These are phyloP conservation scores for Petrocephalus schoutedeni DNA, from an alignment of 2,797 vertebrate genomes.

Conservation along the genomic window DNA sequence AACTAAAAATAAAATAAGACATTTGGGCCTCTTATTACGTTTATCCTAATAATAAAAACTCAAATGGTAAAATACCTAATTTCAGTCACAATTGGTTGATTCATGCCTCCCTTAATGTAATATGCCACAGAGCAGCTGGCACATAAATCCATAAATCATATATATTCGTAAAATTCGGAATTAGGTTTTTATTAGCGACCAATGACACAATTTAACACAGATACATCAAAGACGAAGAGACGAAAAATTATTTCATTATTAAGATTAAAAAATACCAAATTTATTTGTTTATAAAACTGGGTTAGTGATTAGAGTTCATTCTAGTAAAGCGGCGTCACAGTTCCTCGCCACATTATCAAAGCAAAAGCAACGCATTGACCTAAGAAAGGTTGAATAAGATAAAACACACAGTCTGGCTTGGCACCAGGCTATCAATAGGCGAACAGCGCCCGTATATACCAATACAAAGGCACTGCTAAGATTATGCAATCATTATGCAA, in stretches of 20 bases:
- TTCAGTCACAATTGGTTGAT: background rate
- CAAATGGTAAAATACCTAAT: background rate
- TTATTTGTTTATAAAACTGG: background rate
- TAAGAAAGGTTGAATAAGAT: background rate
- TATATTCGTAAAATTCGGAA: background rate
- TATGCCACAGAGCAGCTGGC: background rate
- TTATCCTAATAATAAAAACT: background rate
- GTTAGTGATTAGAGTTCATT: background rate
- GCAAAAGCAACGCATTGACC: background rate
- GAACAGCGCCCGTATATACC: background rate
- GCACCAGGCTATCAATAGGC: background rate
- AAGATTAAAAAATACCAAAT: background rate
- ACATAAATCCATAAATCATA: background rate
- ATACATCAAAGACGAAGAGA: background rate
- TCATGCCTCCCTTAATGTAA: background rate
- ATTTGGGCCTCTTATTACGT: background rate
- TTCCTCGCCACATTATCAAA: background rate
- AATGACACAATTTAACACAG: background rate
- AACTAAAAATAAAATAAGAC: background rate
- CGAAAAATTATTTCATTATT: background rate
- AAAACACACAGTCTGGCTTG: background rate
- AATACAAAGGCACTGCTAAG: background rate
- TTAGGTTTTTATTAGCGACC: background rate
- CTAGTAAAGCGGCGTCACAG: background rate
- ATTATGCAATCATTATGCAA: constrained; percentile 9